Evolutionary conservation across 2,113 vertebrate species (phyloP).

Genomic region (Typhlomys cinereus): DNA sequence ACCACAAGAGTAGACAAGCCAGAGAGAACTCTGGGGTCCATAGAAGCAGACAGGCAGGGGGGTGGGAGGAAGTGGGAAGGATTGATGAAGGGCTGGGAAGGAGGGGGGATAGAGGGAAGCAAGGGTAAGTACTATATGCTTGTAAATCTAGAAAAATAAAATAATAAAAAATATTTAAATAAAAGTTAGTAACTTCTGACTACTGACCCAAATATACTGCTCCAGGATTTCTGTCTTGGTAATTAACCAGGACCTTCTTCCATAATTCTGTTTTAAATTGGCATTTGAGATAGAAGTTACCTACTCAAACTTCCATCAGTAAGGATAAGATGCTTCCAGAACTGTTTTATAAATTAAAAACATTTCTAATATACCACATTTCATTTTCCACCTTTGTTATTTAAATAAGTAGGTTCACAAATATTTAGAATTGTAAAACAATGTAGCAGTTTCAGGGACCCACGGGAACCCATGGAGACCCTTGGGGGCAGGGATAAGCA

Average conservation of each 20-base stretch:
- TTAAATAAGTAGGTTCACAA: conserved; percentile 21
- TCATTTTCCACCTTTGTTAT: background rate
- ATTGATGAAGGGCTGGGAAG: too few relatives aligned
- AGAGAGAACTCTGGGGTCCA: too few relatives aligned
- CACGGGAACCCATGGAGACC: too few relatives aligned
- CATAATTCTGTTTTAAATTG: background rate
- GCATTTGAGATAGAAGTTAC: conserved; percentile 15
- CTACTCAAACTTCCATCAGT: conserved; percentile 31
- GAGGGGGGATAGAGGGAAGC: too few relatives aligned
- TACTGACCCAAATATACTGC: background rate
- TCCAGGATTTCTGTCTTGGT: background rate
- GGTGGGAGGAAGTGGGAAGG: too few relatives aligned
- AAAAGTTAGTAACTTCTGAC: conserved; percentile 14
- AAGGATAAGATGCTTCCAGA: background rate
- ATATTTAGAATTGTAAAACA: background rate
- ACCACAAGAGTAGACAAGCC: too few relatives aligned
- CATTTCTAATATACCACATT: background rate
- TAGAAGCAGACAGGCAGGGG: too few relatives aligned
- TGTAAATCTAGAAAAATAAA: too few relatives aligned
- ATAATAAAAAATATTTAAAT: too few relatives aligned
- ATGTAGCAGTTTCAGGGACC: too few relatives aligned
- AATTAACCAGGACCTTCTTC: background rate
- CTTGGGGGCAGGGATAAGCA: too few relatives aligned
- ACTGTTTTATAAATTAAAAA: conserved; percentile 27
- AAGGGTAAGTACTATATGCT: too few relatives aligned